Evolutionary conservation across 2,888 invertebrate species (phyloP).

Genomic region (Brachyopa scutellaris): DNA sequence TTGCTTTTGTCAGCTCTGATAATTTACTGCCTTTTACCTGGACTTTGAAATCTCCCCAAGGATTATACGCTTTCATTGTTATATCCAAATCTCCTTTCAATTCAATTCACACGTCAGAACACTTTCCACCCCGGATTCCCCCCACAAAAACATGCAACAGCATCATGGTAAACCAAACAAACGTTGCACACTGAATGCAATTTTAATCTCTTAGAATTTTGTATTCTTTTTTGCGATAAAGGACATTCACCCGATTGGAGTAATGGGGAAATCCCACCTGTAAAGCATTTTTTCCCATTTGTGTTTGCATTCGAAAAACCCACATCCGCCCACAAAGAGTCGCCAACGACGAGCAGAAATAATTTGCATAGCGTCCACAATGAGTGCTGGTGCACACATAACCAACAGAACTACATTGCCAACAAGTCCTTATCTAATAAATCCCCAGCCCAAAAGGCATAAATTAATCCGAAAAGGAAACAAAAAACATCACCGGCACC

Average conservation of each 20-base stretch:
- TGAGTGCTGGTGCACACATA: slow-evolving; percentile 24
- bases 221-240: slow-evolving; percentile 10
- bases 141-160: too few relatives aligned
- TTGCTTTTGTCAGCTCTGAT: too few relatives aligned
- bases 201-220: slow-evolving; percentile 25
- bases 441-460: slow-evolving; percentile 61
- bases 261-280: slow-evolving; percentile 42
- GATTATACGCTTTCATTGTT: too few relatives aligned
- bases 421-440: slow-evolving; percentile 69
- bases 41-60: too few relatives aligned
- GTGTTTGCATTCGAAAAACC: slow-evolving; percentile 6
- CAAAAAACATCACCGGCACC: slow-evolving; percentile 35
- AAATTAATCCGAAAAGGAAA: slow-evolving; percentile 59
- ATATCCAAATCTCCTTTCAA: too few relatives aligned
- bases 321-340: slow-evolving; percentile 50
- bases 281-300: neutral
- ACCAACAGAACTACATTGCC: slow-evolving; percentile 10
- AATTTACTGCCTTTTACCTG: too few relatives aligned
- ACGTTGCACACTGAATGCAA: neutral
- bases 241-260: slow-evolving; percentile 7
- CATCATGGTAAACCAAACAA: slow-evolving; percentile 12
- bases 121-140: too few relatives aligned
- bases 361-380: slow-evolving; percentile 64
- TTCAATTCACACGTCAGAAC: too few relatives aligned
- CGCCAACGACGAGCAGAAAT: neutral